These are phyloP conservation scores for Rhynchomys soricoides DNA, from an alignment of 2,113 vertebrate species.

Conservation along the genomic window DNA sequence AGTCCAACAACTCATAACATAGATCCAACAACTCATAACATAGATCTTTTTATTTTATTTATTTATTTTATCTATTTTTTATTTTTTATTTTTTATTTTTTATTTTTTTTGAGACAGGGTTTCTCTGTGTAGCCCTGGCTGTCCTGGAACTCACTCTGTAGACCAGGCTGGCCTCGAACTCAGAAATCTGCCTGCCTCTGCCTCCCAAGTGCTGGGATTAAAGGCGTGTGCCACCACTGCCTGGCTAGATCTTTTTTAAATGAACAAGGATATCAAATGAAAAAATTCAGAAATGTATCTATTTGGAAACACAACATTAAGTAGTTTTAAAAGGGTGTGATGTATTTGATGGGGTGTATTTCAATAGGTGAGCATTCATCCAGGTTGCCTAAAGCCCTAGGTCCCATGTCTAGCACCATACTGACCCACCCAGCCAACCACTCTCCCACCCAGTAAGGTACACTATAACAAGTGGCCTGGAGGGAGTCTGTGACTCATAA, in stretches of 20 bases:
- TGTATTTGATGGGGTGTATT: neutral
- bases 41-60: no score
- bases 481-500: conserved; percentile 67
- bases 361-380: neutral
- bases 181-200: no score
- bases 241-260: conserved; percentile 53
- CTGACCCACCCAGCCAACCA: neutral
- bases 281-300: neutral
- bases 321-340: neutral
- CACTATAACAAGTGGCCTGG: neutral
- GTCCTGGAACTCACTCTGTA: no score
- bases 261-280: neutral
- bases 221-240: no score
- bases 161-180: no score
- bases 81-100: no score
- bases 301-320: neutral
- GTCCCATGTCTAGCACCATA: neutral
- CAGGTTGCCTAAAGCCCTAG: neutral
- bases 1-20: neutral
- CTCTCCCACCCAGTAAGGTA: neutral
- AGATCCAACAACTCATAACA: no score
- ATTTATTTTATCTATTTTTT: no score
- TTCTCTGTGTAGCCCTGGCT: no score
- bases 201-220: no score
- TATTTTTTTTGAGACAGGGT: no score